These are phyloP conservation scores for Mycogona germanica DNA, from an alignment of 2,888 invertebrate species.

Conservation along the genomic window DNA sequence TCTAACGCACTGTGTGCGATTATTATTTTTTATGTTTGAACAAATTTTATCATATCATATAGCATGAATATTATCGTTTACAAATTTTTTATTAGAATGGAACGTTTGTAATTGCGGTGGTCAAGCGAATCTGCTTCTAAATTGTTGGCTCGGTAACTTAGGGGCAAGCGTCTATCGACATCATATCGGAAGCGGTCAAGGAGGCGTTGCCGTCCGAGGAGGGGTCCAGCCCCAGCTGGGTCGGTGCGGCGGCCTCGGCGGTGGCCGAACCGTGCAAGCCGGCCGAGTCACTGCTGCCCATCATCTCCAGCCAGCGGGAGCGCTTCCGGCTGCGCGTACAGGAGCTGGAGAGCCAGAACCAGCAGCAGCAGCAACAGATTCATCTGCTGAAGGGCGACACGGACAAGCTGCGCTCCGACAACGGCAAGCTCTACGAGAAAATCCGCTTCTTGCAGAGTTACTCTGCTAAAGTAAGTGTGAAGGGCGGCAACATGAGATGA, in stretches of 20 bases:
- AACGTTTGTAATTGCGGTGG: not conserved
- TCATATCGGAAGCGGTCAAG: constrained; percentile 2
- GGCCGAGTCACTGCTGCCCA: constrained; percentile 35
- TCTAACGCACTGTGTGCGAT: too few species aligned
- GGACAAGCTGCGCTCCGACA: constrained; percentile 39
- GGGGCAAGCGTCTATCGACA: constrained; percentile 1
- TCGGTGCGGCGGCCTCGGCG: not conserved
- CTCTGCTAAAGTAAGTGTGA: constrained; percentile 24
- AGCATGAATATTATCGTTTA: too few species aligned
- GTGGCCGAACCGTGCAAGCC: not conserved
- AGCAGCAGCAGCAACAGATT: constrained; percentile 36
- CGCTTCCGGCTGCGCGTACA: constrained; percentile 37
- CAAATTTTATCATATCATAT: too few species aligned
- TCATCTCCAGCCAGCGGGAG: constrained; percentile 41
- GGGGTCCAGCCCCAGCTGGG: not conserved
- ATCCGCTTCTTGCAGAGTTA: constrained; percentile 41
- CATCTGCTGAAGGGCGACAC: constrained; percentile 36
- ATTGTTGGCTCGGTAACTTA: too few species aligned
- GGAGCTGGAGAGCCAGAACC: constrained; percentile 37
- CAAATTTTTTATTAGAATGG: too few species aligned
- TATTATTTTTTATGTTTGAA: too few species aligned
- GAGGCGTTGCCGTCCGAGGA: not conserved
- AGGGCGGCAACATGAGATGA: too few species aligned
- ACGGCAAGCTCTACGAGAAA: constrained; percentile 42
- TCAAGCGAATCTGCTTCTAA: not conserved